Conservation (phyloP, 2,888 invertebrate genomes). For the Pogonocherus hispidulus region DNA sequence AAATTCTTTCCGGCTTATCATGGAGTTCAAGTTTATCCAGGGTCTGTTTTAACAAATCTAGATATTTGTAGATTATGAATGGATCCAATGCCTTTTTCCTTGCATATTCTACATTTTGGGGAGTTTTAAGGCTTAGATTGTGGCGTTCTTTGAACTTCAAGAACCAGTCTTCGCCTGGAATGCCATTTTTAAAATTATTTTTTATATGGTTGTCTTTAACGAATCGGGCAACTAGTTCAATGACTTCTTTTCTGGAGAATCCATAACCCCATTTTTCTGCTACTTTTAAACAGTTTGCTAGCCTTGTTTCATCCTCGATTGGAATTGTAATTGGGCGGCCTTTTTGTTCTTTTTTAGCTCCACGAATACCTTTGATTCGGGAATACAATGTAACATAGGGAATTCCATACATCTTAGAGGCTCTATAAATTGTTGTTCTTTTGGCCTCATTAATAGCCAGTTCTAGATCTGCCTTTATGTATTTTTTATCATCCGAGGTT, state of each 20-base stretch:
- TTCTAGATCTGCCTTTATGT: not conserved
- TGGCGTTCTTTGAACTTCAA: conserved; percentile 48
- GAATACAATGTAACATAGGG: conserved; percentile 4
- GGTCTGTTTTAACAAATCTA: conserved; percentile 39
- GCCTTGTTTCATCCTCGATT: not conserved
- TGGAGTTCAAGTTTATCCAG: conserved; percentile 31
- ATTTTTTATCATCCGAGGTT: not conserved
- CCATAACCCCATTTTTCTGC: conserved; percentile 45
- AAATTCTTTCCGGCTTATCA: conserved; percentile 46
- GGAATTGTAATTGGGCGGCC: not conserved
- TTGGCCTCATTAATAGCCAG: not conserved
- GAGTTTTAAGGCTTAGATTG: conserved; percentile 59
- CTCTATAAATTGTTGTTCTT: not conserved
- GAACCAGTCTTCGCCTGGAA: conserved; percentile 54
- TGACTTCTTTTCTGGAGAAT: conserved; percentile 49
- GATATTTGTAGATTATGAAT: conserved; percentile 48
- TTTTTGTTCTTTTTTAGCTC: not conserved
- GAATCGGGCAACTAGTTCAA: conserved; percentile 45
- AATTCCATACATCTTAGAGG: not conserved
- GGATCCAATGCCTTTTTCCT: conserved; percentile 53
- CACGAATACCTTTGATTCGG: conserved; percentile 5
- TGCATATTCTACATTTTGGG: conserved; percentile 59
- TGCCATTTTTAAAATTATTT: conserved; percentile 51
- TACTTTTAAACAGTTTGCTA: not conserved
- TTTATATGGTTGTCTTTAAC: conserved; percentile 47